phyloP scores from a whole-genome alignment of 2,888 invertebrate genomes.

The Rotaria macrura region DNA sequence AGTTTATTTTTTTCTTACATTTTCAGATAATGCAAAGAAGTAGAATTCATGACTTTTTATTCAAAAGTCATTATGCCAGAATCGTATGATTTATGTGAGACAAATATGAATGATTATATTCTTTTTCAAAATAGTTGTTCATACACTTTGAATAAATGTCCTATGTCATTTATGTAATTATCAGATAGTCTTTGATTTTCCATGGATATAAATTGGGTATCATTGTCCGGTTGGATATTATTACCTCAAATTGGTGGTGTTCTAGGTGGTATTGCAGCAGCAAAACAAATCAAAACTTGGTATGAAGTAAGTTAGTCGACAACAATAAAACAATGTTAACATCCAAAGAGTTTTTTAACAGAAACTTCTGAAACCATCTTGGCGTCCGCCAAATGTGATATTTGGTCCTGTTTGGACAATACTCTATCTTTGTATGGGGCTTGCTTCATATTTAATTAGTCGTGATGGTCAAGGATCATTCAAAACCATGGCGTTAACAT shows the following conservation, averaged over 20 bases:
- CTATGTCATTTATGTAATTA: too few relatives aligned
- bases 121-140: too few relatives aligned
- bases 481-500: background rate
- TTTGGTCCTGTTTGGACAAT: background rate
- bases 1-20: too few relatives aligned
- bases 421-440: background rate
- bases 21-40: too few relatives aligned
- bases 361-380: background rate
- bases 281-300: background rate
- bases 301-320: background rate
- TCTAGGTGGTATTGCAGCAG: background rate
- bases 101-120: too few relatives aligned
- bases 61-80: too few relatives aligned
- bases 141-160: too few relatives aligned
- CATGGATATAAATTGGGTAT: background rate
- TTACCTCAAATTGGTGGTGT: constrained; percentile 9
- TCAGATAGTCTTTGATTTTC: background rate
- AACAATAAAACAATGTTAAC: too few relatives aligned
- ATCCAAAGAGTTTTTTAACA: background rate
- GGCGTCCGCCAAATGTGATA: background rate
- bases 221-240: background rate
- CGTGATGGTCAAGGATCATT: constrained; percentile 4
- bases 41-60: too few relatives aligned
- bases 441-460: background rate
- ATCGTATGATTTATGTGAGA: too few relatives aligned